Evolutionary conservation across 2,113 vertebrate genomes (phyloP).

Genomic region (Gavialis gangeticus): DNA sequence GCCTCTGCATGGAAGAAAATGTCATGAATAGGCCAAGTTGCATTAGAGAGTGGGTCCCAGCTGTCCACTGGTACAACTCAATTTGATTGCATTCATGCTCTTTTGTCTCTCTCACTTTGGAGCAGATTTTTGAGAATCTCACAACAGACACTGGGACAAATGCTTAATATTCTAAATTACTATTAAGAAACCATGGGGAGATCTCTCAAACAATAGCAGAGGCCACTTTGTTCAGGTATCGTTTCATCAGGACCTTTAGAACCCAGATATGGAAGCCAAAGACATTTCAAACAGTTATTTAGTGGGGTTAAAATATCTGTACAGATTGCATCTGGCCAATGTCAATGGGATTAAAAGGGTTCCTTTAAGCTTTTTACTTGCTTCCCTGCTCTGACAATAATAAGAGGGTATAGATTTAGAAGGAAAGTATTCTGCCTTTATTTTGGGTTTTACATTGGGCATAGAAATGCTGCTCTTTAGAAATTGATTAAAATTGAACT

Average conservation of each 20-base stretch:
- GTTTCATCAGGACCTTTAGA: conserved; percentile 73
- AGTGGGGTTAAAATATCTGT: conserved; percentile 71
- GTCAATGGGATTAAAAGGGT: conserved; percentile 57
- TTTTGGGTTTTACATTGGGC: conserved; percentile 74
- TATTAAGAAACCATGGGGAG: conserved; percentile 50
- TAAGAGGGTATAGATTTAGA: conserved; percentile 65
- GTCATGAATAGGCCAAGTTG: conserved; percentile 79
- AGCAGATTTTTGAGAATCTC: conserved; percentile 82
- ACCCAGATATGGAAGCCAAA: conserved; percentile 64
- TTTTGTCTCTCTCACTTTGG: conserved; percentile 83
- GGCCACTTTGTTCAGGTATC: conserved; percentile 76
- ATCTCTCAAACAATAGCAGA: conserved; percentile 55
- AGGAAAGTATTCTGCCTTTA: conserved; percentile 62
- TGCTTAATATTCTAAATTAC: conserved; percentile 75
- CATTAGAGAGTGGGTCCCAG: conserved; percentile 85
- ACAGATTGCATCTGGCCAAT: conserved; percentile 70
- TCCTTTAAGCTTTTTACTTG: conserved; percentile 66
- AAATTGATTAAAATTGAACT: conserved; percentile 77
- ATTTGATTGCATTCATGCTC: conserved; percentile 85
- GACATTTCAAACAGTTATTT: conserved; percentile 63
- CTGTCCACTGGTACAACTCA: conserved; percentile 83
- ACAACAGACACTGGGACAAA: conserved; percentile 72
- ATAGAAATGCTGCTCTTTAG: conserved; percentile 64
- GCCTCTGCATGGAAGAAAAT: conserved; percentile 24
- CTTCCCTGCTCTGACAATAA: conserved; percentile 60